These are phyloP conservation scores for Drosophila incognita DNA, from an alignment of 2,888 invertebrate genomes.

Conservation along the genomic window DNA sequence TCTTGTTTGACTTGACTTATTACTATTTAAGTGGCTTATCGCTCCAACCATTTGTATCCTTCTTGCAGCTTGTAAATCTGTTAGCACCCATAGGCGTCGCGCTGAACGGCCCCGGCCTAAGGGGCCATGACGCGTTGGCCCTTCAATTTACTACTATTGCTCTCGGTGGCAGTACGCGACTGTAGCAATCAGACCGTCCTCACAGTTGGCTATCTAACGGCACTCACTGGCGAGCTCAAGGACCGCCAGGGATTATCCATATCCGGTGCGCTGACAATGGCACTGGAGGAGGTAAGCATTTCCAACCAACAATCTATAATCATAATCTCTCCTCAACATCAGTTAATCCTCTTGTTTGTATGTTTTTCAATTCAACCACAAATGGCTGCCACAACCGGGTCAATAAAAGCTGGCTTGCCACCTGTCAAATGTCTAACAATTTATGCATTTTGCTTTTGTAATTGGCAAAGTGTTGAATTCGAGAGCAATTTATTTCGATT, in stretches of 20 bases:
- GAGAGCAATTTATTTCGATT: not conserved
- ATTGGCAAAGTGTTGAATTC: not conserved
- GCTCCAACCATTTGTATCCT: not conserved
- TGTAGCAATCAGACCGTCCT: constrained; percentile 86
- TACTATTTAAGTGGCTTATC: not conserved
- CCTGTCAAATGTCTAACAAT: not conserved
- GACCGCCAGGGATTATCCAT: constrained; percentile 94
- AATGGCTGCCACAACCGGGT: not conserved
- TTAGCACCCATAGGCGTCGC: constrained; percentile 86
- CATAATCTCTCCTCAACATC: not conserved
- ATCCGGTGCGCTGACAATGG: constrained; percentile 95
- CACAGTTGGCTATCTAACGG: constrained; percentile 94
- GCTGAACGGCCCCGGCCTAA: constrained; percentile 87
- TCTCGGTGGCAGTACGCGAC: constrained; percentile 87
- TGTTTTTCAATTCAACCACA: not conserved
- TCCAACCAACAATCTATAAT: not conserved
- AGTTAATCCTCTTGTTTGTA: not conserved
- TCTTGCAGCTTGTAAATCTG: constrained; percentile 84
- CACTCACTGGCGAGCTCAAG: constrained; percentile 90
- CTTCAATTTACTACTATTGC: constrained; percentile 87
- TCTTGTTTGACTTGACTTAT: not conserved
- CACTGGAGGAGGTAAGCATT: constrained; percentile 90
- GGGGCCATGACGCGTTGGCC: constrained; percentile 86
- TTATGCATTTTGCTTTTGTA: not conserved
- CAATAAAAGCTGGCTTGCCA: not conserved